Evolutionary conservation across 2,888 invertebrate species (phyloP).

Genomic region (Watsonalla cultraria): DNA sequence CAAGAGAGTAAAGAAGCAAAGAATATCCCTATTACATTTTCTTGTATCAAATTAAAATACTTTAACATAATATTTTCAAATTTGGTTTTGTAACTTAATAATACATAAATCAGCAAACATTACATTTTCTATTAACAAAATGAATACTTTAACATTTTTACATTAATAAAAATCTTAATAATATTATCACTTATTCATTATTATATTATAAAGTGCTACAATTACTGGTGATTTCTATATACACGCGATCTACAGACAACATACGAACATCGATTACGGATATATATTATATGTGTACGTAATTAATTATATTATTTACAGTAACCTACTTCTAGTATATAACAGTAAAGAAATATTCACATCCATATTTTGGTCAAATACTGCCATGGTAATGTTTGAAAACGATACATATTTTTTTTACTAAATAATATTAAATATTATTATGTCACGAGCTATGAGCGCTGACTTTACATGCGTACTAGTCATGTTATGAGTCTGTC

Average conservation of each 20-base stretch:
- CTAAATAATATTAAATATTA: neutral
- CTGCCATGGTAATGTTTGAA: slow-evolving; percentile 40
- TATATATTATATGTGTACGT: slow-evolving; percentile 14
- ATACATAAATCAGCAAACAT: too few relatives aligned
- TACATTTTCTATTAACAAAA: too few relatives aligned
- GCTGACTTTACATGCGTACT: too few relatives aligned
- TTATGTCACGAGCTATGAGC: neutral
- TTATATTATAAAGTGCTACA: neutral
- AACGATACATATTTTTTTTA: too few relatives aligned
- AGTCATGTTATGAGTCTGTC: too few relatives aligned
- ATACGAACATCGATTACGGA: slow-evolving; percentile 30
- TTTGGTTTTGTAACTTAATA: too few relatives aligned
- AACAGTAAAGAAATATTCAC: slow-evolving; percentile 42
- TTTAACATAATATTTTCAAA: too few relatives aligned
- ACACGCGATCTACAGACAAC: slow-evolving; percentile 37
- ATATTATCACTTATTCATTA: neutral
- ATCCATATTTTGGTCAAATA: slow-evolving; percentile 62
- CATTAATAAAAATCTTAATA: neutral
- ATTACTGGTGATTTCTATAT: slow-evolving; percentile 20
- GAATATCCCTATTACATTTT: too few relatives aligned
- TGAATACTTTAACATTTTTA: too few relatives aligned
- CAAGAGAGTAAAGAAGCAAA: too few relatives aligned
- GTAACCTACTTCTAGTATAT: slow-evolving; percentile 1
- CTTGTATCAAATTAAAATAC: too few relatives aligned
- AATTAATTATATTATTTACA: slow-evolving; percentile 9